These are phyloP conservation scores for Ibidorhyncha struthersii DNA, from an alignment of 2,113 vertebrate species.

Conservation along the genomic window DNA sequence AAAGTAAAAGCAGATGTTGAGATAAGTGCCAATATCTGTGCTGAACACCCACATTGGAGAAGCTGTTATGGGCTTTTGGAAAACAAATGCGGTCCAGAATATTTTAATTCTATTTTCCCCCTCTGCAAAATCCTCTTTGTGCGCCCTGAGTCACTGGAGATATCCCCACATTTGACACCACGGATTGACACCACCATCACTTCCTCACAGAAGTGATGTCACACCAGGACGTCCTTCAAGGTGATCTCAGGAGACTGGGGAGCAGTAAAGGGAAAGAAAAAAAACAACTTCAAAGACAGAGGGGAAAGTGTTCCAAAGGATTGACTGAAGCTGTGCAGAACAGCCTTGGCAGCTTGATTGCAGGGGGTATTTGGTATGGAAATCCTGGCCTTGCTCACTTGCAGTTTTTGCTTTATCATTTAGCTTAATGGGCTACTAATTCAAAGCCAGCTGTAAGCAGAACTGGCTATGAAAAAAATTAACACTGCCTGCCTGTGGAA, in stretches of 20 bases:
- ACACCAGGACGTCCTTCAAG: neutral
- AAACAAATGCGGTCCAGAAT: neutral
- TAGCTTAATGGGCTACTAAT: conserved; percentile 54
- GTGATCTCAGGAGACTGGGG: neutral
- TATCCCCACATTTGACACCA: neutral
- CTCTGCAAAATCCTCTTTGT: neutral
- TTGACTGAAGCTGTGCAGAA: neutral
- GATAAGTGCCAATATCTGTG: neutral
- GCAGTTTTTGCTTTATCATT: conserved; percentile 54
- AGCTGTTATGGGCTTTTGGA: conserved; percentile 6
- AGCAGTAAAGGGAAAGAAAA: neutral
- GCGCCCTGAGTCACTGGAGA: neutral
- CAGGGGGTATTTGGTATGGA: conserved; percentile 4
- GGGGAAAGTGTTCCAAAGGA: neutral
- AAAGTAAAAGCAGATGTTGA: conserved; percentile 7
- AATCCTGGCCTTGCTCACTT: conserved; percentile 25
- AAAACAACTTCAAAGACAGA: neutral
- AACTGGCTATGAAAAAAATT: conserved; percentile 34
- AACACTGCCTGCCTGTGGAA: conserved; percentile 44
- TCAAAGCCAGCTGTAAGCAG: conserved; percentile 42
- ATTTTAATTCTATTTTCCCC: conserved; percentile 7
- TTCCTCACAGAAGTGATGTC: neutral
- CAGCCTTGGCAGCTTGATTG: conserved; percentile 21
- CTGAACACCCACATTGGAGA: neutral
- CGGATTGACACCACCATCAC: neutral